Evolutionary conservation across 2,797 vertebrate genomes (phyloP).

Genomic region (Paguma larvata): DNA sequence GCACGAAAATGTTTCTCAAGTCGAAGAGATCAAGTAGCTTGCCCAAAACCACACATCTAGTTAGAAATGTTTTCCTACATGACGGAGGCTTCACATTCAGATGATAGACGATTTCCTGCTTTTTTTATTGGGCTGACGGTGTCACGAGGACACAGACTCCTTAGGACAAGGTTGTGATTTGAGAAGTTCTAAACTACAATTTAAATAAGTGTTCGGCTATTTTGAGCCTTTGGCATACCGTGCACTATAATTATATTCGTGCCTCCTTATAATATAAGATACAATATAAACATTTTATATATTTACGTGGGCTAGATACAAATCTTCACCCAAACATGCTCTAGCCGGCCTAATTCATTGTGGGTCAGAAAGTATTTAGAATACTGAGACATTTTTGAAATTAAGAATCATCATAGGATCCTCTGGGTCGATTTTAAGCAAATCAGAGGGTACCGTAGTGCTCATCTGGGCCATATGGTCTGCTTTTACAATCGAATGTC

Average conservation of each 20-base stretch:
- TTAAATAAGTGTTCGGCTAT: slow-evolving; percentile 62
- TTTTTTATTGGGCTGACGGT: slow-evolving; percentile 19
- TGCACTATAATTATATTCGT: slow-evolving; percentile 48
- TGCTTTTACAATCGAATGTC: background rate
- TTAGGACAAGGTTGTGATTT: slow-evolving; percentile 62
- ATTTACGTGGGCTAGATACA: slow-evolving; percentile 9
- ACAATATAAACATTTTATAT: slow-evolving; percentile 56
- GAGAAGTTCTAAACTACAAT: slow-evolving; percentile 68
- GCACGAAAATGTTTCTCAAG: slow-evolving; percentile 10
- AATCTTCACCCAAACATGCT: slow-evolving; percentile 7
- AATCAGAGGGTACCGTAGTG: background rate
- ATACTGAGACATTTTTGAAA: slow-evolving; percentile 32
- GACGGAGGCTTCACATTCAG: background rate
- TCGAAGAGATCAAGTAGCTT: slow-evolving; percentile 14
- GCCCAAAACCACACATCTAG: slow-evolving; percentile 8
- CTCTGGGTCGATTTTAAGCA: slow-evolving; percentile 27
- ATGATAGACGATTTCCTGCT: background rate
- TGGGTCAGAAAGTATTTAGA: background rate
- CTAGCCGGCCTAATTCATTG: background rate
- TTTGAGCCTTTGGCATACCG: slow-evolving; percentile 56
- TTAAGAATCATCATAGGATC: background rate
- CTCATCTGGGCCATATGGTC: background rate
- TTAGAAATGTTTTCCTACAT: background rate
- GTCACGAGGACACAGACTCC: slow-evolving; percentile 32
- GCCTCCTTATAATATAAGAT: background rate